Base-by-base conservation (phyloP, 2,888 invertebrate genomes). In the Incurvaria masculella region DNA sequence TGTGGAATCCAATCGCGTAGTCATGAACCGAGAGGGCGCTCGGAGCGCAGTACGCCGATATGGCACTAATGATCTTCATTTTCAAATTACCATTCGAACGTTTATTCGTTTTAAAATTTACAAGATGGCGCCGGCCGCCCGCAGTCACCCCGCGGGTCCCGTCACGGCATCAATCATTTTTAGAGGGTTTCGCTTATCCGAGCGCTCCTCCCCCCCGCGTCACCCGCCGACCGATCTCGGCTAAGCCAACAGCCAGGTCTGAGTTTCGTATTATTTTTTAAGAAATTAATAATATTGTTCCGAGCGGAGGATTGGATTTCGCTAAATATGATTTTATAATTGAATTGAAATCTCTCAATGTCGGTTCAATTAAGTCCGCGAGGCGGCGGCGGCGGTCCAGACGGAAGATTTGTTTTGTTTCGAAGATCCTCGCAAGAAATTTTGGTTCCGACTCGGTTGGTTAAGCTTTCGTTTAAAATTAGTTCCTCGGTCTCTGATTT, bases 341-440 rank as follows among this genome's bases (percentile, higher is more conserved):
- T 78, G 78, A 78, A 78, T 78, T 78, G 78, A 78, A 78, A 78
- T 78, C 78, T 78, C 72, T 76, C 78, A 78, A 78, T 75, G 78
- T 75, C 78, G 75, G 69, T 78, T 74, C 75, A 78, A 78, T 78
- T 76, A 74, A 74, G 73, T 69, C 70, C 73, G 68, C 69, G 65
- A 71, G 71, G 73, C 70, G 62, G 60, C 66, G 63, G n/a, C n/a
- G n/a, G n/a, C n/a, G n/a, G n/a, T n/a, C 65, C 65, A 62, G 67
- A 71, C 69, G 64, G 68, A 67, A 69, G 60, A 69, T 71, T 69
- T 68, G 68, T 71, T 69, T 73, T 75, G 75, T 75, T 74, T 68
- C 64, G 33, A n/a, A 23, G 23, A 23, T 23, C 23, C n/a, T n/a
- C n/a, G n/a, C n/a, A n/a, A n/a, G n/a, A n/a, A n/a, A n/a, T n/a